Evolutionary conservation across 1,140 invertebrate species (phyloP).

Genomic region (Ceratina calcarata): DNA sequence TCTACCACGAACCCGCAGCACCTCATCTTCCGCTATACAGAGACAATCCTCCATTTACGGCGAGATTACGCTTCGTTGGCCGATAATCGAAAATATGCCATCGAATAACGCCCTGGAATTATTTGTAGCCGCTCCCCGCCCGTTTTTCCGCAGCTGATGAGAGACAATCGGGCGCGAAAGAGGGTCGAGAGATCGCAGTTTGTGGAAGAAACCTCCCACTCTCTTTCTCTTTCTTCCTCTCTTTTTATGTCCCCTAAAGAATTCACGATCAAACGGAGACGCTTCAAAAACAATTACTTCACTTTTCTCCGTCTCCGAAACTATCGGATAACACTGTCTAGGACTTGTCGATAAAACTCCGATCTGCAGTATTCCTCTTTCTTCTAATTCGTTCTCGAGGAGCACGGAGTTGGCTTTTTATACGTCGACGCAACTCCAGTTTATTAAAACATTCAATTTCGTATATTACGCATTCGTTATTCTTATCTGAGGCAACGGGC

Average conservation of each 20-base stretch:
- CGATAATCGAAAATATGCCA: constrained; percentile 80
- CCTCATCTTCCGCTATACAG: constrained; percentile 73
- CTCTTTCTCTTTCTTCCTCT: background rate
- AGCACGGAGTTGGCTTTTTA: background rate
- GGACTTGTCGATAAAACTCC: no score
- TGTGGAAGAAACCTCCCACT: no score
- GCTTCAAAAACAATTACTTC: no score
- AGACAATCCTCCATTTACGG: constrained; percentile 78
- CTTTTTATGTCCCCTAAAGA: no score
- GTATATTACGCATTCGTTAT: constrained; percentile 61
- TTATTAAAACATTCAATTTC: constrained; percentile 67
- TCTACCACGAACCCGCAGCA: constrained; percentile 68
- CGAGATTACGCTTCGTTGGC: constrained; percentile 78
- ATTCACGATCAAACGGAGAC: background rate
- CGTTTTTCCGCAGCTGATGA: constrained; percentile 41
- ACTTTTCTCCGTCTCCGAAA: no score
- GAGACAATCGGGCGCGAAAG: constrained; percentile 59
- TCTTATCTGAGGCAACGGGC: constrained; percentile 55
- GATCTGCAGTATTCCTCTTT: background rate
- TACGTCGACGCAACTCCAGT: constrained; percentile 10
- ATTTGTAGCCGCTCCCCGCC: constrained; percentile 63
- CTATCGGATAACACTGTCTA: no score
- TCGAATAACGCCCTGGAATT: constrained; percentile 75
- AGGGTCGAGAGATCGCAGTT: constrained; percentile 21
- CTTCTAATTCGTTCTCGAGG: background rate